Evolutionary conservation across 2,797 vertebrate genomes (phyloP).

Genomic region (Carduelis carduelis): DNA sequence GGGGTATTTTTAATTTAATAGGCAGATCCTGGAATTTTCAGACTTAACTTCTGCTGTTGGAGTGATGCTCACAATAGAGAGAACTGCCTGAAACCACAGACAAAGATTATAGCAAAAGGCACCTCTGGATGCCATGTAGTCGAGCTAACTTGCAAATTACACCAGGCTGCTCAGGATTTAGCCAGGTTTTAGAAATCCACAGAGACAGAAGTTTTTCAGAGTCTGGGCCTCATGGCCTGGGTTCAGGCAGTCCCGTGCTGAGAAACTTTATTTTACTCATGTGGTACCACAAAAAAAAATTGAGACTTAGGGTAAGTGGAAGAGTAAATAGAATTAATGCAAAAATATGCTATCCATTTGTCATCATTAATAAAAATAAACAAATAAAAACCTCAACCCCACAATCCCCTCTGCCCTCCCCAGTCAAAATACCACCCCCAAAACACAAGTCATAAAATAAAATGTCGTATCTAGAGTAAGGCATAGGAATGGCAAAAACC

Average conservation of each 20-base stretch:
- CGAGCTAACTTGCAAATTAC: background rate
- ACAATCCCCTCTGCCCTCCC: background rate
- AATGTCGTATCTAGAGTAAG: background rate
- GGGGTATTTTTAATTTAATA: background rate
- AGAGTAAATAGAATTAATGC: background rate
- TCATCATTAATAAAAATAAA: background rate
- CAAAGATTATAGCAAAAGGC: background rate
- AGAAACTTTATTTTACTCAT: background rate
- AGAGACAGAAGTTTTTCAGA: background rate
- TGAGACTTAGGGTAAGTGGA: background rate
- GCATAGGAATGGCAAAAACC: background rate
- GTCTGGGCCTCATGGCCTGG: too few species aligned
- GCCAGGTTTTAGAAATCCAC: background rate
- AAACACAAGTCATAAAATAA: background rate
- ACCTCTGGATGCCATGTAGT: background rate
- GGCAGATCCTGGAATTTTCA: background rate
- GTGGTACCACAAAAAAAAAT: background rate
- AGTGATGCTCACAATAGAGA: background rate
- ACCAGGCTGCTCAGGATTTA: background rate
- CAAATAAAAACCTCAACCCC: background rate
- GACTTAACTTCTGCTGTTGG: background rate
- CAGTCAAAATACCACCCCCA: background rate
- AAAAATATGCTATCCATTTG: background rate
- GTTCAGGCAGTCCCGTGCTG: background rate
- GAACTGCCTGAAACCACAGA: background rate